Evolutionary conservation across 2,888 invertebrate species (phyloP), one percentile per base, ranked within the genome.

Genomic region (Caenorhabditis plicata): DNA sequence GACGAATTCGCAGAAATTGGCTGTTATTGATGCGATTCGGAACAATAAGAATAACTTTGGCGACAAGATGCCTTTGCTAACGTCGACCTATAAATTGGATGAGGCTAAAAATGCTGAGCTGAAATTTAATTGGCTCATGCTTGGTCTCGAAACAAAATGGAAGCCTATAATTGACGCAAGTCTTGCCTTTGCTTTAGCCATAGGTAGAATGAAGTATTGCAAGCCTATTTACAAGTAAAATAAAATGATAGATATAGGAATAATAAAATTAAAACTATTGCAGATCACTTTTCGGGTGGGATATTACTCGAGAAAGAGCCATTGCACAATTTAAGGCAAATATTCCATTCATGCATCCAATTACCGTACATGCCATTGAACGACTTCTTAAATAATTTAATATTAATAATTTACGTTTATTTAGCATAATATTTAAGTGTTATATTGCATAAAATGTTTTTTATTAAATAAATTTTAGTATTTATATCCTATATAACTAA

Each of bases 121-220:
- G n/a, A 57, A 53, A 19, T 68, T 68, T 49, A 54, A 89, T 43
- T 90, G 91, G 88, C 82, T 91, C 40, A 86, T 90, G 52, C 81
- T 92, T 53, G 87, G 89, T 65, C 84, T 92, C 8, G 87, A 86
- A 78, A 87, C 88, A 8, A 86, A 85, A 48, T 88, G 90, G 85
- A 82, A 85, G 17, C 84, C 86, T 0, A 87, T 87, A 74, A 82
- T 92, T 23, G 83, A 85, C 1, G 85, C 86, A 11, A 88, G 88
- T 2, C 84, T 92, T 50, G 81, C 86, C 13, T 92, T 93, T 84
- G 87, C 90, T 4, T 90, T 89, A 68, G 86, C 87, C 15, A 88
- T 90, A 77, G 92, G 92, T 26, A 86, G 93, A 51, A 90, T 92
- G 90, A 92, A 93, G 82, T 93, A 87, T 82, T 88, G 90, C 3